Base-by-base conservation (phyloP, 2,797 vertebrate species). In the Spheniscus humboldti region DNA sequence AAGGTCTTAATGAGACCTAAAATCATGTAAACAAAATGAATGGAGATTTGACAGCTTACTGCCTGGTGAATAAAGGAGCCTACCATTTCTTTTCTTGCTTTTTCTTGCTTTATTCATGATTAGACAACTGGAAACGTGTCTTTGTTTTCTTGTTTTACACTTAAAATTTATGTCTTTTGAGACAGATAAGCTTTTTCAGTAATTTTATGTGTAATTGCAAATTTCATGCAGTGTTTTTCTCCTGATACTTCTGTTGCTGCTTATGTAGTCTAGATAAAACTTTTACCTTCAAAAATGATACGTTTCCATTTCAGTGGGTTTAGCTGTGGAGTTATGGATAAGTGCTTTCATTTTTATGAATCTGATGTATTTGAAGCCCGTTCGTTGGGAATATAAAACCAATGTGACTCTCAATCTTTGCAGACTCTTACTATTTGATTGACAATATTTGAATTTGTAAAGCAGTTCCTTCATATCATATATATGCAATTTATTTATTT, bases 1-100 rank as follows among this genome's bases (percentile, higher is more conserved):
- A 98, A 97, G 86, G 97, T 98, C 96, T 98, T 98, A 97, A 97
- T 98, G 96, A 98, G 98, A 98, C 97, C 97, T 97, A 97, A 96
- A 96, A 97, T 98, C 97, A 97, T 97, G 97, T 97, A 98, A 97
- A 96, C 97, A 98, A 94, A 98, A 97, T 94, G 97, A 97, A 97
- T 96, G 97, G 97, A 97, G 97, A 97, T 98, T 98, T 98, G 98
- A 98, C 98, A 98, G 95, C 91, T 98, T 96, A 91, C 97, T 98
- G 97, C 97, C 96, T 96, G 95, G 96, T 76, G 52, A 98, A 91
- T 97, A 75, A 95, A 97, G 97, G 84, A 95, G 78, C 83, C 66
- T 88, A 90, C 96, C 47, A 86, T 94, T 97, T 93, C 96, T 95
- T 97, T 67, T 56, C 2, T 3, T 87, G 86, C 75, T 68, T 94